Evolutionary conservation across 2,797 vertebrate genomes (phyloP).

Genomic region (Xenops minutus): DNA sequence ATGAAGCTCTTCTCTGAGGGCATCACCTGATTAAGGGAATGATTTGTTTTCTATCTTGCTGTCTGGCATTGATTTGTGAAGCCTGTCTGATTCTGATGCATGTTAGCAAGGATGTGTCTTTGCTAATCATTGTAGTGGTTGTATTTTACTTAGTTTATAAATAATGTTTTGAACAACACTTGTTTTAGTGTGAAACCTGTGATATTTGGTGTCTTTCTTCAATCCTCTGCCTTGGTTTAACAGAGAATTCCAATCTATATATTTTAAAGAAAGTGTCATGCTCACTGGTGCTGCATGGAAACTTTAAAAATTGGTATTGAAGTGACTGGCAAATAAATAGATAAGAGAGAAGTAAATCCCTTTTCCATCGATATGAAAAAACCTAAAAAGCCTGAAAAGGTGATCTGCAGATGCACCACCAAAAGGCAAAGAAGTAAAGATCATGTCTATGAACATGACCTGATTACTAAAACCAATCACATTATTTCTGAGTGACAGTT

Average conservation of each 20-base stretch:
- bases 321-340: neutral
- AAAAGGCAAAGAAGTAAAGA: neutral
- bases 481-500: neutral
- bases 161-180: neutral
- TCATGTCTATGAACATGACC: neutral
- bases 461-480: neutral
- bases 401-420: neutral
- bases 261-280: neutral
- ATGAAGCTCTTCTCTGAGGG: neutral
- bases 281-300: neutral
- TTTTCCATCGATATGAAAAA: rapidly evolving
- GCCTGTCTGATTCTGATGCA: neutral
- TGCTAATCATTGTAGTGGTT: neutral
- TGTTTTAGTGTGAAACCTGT: neutral
- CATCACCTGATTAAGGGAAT: neutral
- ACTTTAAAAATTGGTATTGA: neutral
- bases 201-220: neutral
- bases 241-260: neutral
- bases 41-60: neutral
- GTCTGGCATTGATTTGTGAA: neutral
- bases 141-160: neutral
- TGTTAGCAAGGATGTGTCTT: neutral
- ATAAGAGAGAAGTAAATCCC: neutral
- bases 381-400: neutral
- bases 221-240: neutral